These are phyloP conservation scores for Tinamus guttatus DNA, from an alignment of 2,113 vertebrate species.

Conservation along the genomic window DNA sequence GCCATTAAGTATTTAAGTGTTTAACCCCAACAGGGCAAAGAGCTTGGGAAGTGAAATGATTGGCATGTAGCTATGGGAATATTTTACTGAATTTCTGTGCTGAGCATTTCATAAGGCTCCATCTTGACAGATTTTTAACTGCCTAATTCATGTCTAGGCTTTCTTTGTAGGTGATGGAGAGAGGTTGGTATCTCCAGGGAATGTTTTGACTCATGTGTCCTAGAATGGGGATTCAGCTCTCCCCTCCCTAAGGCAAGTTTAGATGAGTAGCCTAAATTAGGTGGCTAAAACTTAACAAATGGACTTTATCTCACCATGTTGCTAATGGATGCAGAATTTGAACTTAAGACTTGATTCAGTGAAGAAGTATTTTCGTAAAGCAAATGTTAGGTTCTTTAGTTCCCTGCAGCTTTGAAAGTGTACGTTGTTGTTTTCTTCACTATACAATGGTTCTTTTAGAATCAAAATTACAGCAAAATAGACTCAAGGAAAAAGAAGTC, in stretches of 20 bases:
- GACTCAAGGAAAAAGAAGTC: not conserved
- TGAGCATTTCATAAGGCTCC: fast-evolving
- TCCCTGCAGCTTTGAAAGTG: fast-evolving
- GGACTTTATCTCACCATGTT: not conserved
- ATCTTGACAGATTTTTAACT: not conserved
- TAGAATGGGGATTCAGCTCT: not conserved
- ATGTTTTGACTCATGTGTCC: not conserved
- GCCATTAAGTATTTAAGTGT: not conserved
- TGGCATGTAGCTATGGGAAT: not conserved
- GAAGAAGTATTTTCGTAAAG: not conserved
- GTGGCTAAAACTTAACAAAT: not conserved
- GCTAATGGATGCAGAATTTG: not conserved
- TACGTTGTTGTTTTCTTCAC: not conserved
- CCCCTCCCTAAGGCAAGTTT: not conserved
- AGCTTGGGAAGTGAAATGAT: not conserved
- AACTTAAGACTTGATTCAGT: not conserved
- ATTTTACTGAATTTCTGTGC: not conserved
- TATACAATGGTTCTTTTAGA: not conserved
- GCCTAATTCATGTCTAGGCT: not conserved
- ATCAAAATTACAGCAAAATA: not conserved
- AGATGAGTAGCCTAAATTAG: not conserved
- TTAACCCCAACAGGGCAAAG: not conserved
- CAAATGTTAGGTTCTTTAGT: not conserved
- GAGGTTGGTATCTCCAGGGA: not conserved
- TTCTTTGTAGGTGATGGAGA: not conserved